A percentile compares a stretch with the other conserved stretches of the same genome.
Conservation (phyloP, 1,140 invertebrate genomes). For the Diorhabda carinulata region DNA sequence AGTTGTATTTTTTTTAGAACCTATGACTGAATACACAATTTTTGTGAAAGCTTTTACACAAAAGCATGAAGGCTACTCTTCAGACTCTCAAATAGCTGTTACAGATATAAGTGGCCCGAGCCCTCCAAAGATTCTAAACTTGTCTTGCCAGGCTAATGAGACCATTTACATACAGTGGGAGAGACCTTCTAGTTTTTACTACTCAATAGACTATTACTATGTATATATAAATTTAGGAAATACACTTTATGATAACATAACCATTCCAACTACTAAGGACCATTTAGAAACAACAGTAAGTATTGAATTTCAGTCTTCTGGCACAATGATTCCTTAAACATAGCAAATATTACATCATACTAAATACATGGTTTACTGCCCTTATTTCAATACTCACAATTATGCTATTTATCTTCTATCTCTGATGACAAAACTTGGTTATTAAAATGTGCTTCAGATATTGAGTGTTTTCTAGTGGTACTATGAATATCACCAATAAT, state of each 20-base stretch:
- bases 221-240: conserved; percentile 64
- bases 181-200: conserved; percentile 67
- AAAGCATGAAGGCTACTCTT: conserved; percentile 70
- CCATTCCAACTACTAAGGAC: conserved; percentile 56
- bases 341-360: no score
- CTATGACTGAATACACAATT: conserved; percentile 79
- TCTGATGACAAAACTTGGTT: no score
- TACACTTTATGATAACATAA: conserved; percentile 59
- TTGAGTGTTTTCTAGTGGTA: not conserved
- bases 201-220: conserved; percentile 75
- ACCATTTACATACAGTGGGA: conserved; percentile 78
- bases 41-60: conserved; percentile 76
- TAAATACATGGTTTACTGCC: no score
- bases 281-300: conserved; percentile 60
- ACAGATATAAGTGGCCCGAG: conserved; percentile 80
- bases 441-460: no score
- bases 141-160: conserved; percentile 74
- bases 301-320: conserved; percentile 12
- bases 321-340: no score
- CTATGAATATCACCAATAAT: no score
- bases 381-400: no score
- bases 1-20: conserved; percentile 56
- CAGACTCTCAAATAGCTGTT: conserved; percentile 64
- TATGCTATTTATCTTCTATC: no score
- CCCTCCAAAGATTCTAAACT: conserved; percentile 72